A percentile compares a stretch with the other conserved stretches of the same genome.
Evolutionary conservation across 1,140 invertebrate species (phyloP).

Genomic region (Zophobas atratus): DNA sequence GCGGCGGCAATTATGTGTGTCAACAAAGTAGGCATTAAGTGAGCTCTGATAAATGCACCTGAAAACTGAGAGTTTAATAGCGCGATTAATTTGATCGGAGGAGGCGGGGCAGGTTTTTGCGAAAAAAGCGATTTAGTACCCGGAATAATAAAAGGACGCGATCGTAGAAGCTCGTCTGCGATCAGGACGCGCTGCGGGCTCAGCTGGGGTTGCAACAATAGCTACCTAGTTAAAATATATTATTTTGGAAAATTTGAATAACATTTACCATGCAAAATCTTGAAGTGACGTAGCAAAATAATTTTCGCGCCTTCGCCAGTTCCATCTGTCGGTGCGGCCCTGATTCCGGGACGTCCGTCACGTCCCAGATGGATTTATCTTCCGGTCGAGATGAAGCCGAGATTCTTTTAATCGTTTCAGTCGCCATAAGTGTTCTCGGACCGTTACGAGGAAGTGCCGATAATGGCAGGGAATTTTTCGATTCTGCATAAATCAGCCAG

Average conservation of each 20-base stretch:
- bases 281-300: too few relatives aligned
- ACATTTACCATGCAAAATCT: too few relatives aligned
- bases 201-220: too few relatives aligned
- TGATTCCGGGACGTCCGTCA: slow-evolving; percentile 7
- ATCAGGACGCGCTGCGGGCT: too few relatives aligned
- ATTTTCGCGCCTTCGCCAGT: too few relatives aligned
- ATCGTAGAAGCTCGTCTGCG: too few relatives aligned
- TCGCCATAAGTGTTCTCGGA: slow-evolving; percentile 14
- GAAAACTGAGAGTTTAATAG: slow-evolving; percentile 23
- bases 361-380: slow-evolving; percentile 19
- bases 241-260: too few relatives aligned
- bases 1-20: slow-evolving; percentile 11
- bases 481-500: slow-evolving; percentile 2
- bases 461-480: slow-evolving; percentile 1
- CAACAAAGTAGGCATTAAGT: slow-evolving; percentile 28
- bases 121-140: neutral
- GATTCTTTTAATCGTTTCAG: slow-evolving; percentile 26
- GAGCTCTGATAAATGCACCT: slow-evolving; percentile 14
- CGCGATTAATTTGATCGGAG: slow-evolving; percentile 5
- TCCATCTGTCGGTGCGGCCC: neutral
- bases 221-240: too few relatives aligned
- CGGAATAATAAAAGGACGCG: neutral
- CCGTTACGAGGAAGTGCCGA: slow-evolving; percentile 14
- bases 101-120: slow-evolving; percentile 1
- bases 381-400: slow-evolving; percentile 18